A percentile compares a stretch with the other conserved stretches of the same genome.
Conservation (phyloP, 2,113 vertebrate species). For the Smithornis capensis region DNA sequence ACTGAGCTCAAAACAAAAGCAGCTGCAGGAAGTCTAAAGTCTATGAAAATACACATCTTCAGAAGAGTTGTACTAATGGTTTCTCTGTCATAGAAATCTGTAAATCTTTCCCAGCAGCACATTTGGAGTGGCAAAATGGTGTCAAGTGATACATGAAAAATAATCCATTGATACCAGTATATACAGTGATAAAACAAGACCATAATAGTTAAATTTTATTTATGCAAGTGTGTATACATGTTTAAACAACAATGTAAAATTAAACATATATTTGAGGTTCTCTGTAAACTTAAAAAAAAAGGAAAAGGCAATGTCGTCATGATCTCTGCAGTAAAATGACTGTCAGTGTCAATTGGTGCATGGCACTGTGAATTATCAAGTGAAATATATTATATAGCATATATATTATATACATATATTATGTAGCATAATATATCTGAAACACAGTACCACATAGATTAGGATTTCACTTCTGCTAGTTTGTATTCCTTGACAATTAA, state of each 20-base stretch:
- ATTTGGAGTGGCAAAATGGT: not conserved
- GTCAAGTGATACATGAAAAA: not conserved
- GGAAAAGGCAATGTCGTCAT: not conserved
- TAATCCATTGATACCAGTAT: not conserved
- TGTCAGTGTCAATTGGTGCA: not conserved
- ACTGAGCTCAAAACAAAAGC: slow-evolving; percentile 29
- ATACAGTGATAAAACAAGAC: not conserved
- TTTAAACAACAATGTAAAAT: not conserved
- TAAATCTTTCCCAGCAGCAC: not conserved
- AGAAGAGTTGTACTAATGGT: not conserved
- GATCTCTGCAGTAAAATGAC: not conserved
- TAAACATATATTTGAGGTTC: not conserved
- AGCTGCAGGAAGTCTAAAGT: slow-evolving; percentile 12
- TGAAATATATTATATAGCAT: no score
- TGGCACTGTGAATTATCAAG: not conserved
- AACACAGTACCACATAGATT: not conserved
- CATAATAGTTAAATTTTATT: not conserved
- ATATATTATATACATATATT: no score
- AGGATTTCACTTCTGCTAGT: slow-evolving; percentile 3
- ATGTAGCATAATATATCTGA: not conserved
- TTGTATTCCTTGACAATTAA: slow-evolving; percentile 44
- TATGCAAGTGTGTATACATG: not conserved
- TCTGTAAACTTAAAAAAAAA: not conserved
- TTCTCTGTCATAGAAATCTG: not conserved
- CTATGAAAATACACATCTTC: not conserved